These are phyloP conservation scores for Cladopsammia gracilis DNA, from an alignment of 64 coral and sea anemone genomes.

Conservation along the genomic window DNA sequence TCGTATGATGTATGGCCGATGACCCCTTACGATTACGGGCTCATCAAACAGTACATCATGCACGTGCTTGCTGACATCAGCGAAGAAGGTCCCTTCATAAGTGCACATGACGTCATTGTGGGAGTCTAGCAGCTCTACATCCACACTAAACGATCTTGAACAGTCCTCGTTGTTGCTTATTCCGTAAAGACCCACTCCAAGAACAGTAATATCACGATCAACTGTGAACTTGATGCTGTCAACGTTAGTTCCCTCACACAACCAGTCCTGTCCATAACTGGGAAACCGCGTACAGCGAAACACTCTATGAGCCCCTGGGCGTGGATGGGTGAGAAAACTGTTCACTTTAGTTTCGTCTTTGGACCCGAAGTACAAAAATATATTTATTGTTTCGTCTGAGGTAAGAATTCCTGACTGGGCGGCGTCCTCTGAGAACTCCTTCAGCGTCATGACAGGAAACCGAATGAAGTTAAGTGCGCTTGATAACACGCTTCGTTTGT, in stretches of 20 bases:
- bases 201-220: slow-evolving; percentile 66
- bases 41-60: slow-evolving; percentile 91
- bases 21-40: slow-evolving; percentile 68
- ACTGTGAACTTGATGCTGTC: slow-evolving; percentile 90
- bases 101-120: slow-evolving; percentile 88
- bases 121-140: slow-evolving; percentile 87
- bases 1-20: slow-evolving; percentile 80
- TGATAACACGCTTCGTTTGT: slow-evolving; percentile 78
- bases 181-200: slow-evolving; percentile 88
- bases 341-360: slow-evolving; percentile 83
- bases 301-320: slow-evolving; percentile 69
- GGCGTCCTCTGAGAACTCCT: slow-evolving; percentile 87
- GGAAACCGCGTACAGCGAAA: slow-evolving; percentile 83
- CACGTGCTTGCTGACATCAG: slow-evolving; percentile 41
- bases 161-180: slow-evolving; percentile 61
- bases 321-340: slow-evolving; percentile 50
- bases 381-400: slow-evolving; percentile 81
- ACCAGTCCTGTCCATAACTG: slow-evolving; percentile 68
- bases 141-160: slow-evolving; percentile 64
- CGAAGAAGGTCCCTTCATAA: slow-evolving; percentile 77
- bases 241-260: slow-evolving; percentile 83
- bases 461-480: slow-evolving; percentile 79
- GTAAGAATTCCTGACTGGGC: slow-evolving; percentile 84
- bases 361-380: slow-evolving; percentile 89
- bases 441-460: slow-evolving; percentile 86